A percentile compares a stretch with the other conserved stretches of the same genome.
Conservation (phyloP, 1,140 invertebrate species). For the Parasteatoda tepidariorum region DNA sequence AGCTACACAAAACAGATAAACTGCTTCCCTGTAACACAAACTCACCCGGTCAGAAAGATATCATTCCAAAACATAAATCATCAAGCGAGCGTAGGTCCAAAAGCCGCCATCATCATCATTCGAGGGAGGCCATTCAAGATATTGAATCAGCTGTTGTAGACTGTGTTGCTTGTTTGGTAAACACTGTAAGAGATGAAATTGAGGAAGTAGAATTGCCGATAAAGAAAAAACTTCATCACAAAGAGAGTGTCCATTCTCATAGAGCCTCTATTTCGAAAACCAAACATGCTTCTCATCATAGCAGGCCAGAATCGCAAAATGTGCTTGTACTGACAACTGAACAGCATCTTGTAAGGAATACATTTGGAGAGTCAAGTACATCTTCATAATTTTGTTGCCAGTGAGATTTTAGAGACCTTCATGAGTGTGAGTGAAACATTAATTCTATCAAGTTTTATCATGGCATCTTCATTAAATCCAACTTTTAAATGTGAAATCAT, state of each 20-base stretch:
- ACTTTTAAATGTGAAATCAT: no score
- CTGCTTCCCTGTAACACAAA: slow-evolving; percentile 1
- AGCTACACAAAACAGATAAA: not conserved
- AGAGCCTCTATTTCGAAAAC: slow-evolving; percentile 10
- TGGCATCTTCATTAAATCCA: no score
- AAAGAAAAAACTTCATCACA: not conserved
- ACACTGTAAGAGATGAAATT: slow-evolving; percentile 38
- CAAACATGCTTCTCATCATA: slow-evolving; percentile 6
- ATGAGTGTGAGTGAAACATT: no score
- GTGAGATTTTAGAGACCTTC: not conserved
- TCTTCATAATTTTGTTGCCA: not conserved
- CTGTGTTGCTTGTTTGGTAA: slow-evolving; percentile 46
- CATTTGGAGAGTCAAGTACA: not conserved
- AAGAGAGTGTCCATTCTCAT: not conserved
- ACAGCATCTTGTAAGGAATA: not conserved
- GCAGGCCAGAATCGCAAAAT: not conserved
- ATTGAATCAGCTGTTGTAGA: slow-evolving; percentile 49
- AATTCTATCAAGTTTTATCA: no score
- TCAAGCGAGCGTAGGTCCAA: slow-evolving; percentile 14
- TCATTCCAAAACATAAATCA: slow-evolving; percentile 40
- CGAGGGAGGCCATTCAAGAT: slow-evolving; percentile 9
- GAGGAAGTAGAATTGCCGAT: not conserved
- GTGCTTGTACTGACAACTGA: not conserved
- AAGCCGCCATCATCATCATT: slow-evolving; percentile 30
- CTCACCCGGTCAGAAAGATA: not conserved